Conservation (phyloP, 2,888 invertebrate species). For the Cacoxenus indagator region DNA sequence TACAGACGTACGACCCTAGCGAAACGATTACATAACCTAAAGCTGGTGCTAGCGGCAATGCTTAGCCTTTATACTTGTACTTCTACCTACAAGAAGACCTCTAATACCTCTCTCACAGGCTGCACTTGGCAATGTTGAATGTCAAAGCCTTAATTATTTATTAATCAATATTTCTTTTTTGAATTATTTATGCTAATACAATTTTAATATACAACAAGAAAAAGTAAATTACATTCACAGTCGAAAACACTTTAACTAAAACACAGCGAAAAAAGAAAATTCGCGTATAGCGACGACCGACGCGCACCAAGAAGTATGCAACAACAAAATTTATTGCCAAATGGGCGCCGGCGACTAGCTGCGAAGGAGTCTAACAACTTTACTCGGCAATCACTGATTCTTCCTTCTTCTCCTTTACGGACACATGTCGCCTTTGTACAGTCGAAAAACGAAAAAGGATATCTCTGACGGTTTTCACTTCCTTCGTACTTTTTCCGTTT, state of each 20-base stretch:
- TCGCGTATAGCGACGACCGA: too few relatives aligned
- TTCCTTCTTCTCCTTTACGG: conserved; percentile 1
- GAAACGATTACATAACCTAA: not conserved
- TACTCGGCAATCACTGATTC: conserved; percentile 44
- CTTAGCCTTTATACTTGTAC: not conserved
- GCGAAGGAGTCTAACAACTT: conserved; percentile 53
- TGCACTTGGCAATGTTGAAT: too few relatives aligned
- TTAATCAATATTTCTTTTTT: not conserved
- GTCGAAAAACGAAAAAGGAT: not conserved
- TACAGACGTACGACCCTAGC: not conserved
- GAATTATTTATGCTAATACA: too few relatives aligned
- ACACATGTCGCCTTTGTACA: not conserved
- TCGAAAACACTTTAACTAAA: too few relatives aligned
- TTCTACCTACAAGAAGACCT: not conserved
- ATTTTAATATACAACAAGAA: too few relatives aligned
- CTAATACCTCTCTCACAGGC: not conserved
- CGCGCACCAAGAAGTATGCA: conserved; percentile 1
- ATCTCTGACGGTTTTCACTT: too few relatives aligned
- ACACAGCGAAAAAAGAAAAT: too few relatives aligned
- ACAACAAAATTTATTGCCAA: conserved; percentile 57
- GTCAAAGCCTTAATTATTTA: not conserved
- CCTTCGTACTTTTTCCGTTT: not conserved
- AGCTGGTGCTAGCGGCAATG: not conserved
- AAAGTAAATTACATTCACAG: too few relatives aligned
- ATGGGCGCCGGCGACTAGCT: conserved; percentile 60